A percentile compares a stretch with the other conserved stretches of the same genome.
phyloP scores from a whole-genome alignment of 2,797 vertebrate genomes.

The Zalophus californianus region DNA sequence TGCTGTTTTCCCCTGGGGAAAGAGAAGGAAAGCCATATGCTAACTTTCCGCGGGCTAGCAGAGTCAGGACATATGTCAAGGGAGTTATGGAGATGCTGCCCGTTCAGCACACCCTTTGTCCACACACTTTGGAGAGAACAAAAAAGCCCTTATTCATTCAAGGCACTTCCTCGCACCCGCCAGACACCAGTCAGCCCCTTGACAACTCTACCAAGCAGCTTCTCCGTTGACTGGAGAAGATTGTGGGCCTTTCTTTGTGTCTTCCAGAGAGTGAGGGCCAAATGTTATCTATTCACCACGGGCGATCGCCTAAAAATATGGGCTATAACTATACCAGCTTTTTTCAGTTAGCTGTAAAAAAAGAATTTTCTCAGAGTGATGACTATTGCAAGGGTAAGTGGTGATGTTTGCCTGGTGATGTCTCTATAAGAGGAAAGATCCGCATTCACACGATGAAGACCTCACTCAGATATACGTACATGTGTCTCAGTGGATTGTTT shows the following conservation, averaged over 20 bases:
- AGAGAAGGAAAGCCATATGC: neutral
- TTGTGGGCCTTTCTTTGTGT: neutral
- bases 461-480: fast-evolving
- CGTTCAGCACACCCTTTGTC: neutral
- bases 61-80: neutral
- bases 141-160: neutral
- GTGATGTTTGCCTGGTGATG: neutral
- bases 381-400: neutral
- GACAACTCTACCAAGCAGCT: neutral
- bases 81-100: neutral
- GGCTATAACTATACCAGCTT: no score
- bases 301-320: neutral
- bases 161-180: no score
- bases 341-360: neutral
- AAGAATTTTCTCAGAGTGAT: neutral
- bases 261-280: neutral
- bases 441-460: fast-evolving
- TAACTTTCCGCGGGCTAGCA: neutral
- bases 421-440: neutral
- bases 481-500: neutral
- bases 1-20: neutral
- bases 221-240: neutral
- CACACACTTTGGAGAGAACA: neutral
- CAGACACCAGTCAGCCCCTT: neutral
- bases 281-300: neutral